Base-by-base conservation (phyloP, 2,888 invertebrate species). In the Punctoribates punctum region DNA sequence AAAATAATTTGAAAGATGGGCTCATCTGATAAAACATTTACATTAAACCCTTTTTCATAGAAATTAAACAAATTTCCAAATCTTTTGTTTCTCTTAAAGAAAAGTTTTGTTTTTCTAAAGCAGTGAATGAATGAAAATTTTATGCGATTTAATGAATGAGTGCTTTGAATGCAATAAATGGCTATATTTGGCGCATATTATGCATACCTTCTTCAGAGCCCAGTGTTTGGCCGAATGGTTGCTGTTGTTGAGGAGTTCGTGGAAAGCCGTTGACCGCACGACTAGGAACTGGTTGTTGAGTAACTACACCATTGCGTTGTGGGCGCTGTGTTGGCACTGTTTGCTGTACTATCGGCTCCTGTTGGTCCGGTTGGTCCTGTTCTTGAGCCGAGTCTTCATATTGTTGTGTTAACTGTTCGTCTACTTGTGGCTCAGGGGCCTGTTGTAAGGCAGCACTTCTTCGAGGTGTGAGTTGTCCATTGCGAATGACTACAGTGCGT, bases 281-380 rank as follows among this genome's bases (percentile, higher is more conserved):
- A 67, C 38, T 67, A 42, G 67, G 67, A 67, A 42, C 67, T 38
- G 67, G 42, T 65, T 25, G 25, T 42, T 67, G 67, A 13, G 38
- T 15, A 9, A 34, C 20, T 34, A 34, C 65, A 17, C 34, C 38
- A 67, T 42, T 67, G 34, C 42, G 65, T 34, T 13, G 15, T 38
- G 67, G 67, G 11, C 67, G 38, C 20, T 67, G 20, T 38, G 67
- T 67, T 67, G 67, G 67, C 67, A 67, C 67, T 38, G 38, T 29
- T 67, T 67, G 38, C 42, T 67, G 67, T 23, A 42, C 67, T 67
- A 67, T 67, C 1, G 67, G 67, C 20, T 67, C 67, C 23, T 67
- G 20, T 27, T 5, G 23, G 4, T 67, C 67, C 23, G 38, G 20
- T 27, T 5, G 23, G 4, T 27, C 42, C 17, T 42, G 67, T 1